Evolutionary conservation across 2,113 vertebrate genomes (phyloP).

Genomic region (Acrocephalus arundinaceus): DNA sequence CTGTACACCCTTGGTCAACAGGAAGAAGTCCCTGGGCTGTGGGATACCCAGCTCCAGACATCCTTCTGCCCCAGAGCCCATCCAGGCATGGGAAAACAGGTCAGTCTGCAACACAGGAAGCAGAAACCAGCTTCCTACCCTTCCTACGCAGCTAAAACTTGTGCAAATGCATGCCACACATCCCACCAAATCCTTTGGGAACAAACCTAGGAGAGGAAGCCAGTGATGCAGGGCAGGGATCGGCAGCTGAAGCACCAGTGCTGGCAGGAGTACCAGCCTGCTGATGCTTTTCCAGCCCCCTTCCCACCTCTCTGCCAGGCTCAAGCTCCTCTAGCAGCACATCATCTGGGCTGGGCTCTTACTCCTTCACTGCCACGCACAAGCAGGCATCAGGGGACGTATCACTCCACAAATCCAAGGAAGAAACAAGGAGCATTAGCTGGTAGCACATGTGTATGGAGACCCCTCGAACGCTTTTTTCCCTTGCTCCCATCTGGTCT

Average conservation of each 20-base stretch:
- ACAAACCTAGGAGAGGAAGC: accelerated
- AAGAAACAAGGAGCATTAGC: slow-evolving; percentile 39
- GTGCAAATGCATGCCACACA: background rate
- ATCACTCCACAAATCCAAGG: background rate
- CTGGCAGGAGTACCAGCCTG: background rate
- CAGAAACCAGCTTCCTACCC: background rate
- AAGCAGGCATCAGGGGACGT: background rate
- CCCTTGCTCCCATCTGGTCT: slow-evolving; percentile 38
- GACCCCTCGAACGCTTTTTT: slow-evolving; percentile 15
- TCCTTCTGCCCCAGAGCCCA: background rate
- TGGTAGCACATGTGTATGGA: background rate
- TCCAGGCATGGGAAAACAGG: background rate
- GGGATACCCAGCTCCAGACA: background rate
- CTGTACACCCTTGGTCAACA: too few relatives aligned
- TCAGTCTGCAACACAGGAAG: background rate
- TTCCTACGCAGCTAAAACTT: background rate
- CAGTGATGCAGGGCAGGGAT: background rate
- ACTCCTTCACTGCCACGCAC: accelerated
- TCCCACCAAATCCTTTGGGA: background rate
- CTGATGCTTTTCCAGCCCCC: background rate
- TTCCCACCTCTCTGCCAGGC: background rate
- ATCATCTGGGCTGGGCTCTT: background rate
- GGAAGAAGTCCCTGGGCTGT: background rate
- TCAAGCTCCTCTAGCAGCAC: background rate
- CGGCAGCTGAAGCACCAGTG: accelerated